A percentile compares a stretch with the other conserved stretches of the same genome.
These are phyloP conservation scores for Eonycteris spelaea DNA, from an alignment of 2,113 vertebrate species.

Conservation along the genomic window DNA sequence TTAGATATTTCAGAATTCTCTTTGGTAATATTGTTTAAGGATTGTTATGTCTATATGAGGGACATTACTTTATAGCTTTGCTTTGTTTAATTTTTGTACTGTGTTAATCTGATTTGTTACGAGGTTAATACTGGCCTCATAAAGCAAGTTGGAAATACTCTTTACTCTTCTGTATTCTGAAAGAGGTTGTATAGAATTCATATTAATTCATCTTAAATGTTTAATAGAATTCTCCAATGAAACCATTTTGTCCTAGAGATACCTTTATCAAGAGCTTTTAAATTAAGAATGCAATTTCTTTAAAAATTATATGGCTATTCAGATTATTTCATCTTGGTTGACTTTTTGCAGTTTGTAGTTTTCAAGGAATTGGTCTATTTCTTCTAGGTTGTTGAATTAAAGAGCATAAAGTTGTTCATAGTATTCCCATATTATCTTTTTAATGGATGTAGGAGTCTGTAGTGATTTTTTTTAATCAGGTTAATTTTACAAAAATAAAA, in stretches of 20 bases:
- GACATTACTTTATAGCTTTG: not conserved
- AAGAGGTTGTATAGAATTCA: not conserved
- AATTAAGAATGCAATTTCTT: conserved; percentile 15
- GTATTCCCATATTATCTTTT: not conserved
- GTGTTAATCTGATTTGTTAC: not conserved
- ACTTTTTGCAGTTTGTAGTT: conserved; percentile 4
- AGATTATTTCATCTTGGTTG: conserved; percentile 33
- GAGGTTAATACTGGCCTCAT: not conserved
- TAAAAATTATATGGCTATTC: not conserved
- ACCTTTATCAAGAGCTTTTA: not conserved
- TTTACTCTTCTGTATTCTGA: not conserved
- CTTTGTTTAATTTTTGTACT: not conserved
- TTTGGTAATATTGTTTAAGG: conserved; percentile 11
- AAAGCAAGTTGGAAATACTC: not conserved
- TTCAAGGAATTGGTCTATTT: conserved; percentile 11
- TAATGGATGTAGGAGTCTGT: not conserved
- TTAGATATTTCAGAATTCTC: not conserved
- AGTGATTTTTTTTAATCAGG: not conserved
- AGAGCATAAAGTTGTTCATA: not conserved
- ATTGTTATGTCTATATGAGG: not conserved
- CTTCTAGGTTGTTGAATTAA: not conserved
- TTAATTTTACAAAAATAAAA: conserved; percentile 34
- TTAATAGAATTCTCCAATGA: not conserved
- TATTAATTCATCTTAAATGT: not conserved
- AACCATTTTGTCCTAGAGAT: not conserved